Evolutionary conservation across 2,113 vertebrate genomes (phyloP).

Genomic region (Elephantulus edwardii): DNA sequence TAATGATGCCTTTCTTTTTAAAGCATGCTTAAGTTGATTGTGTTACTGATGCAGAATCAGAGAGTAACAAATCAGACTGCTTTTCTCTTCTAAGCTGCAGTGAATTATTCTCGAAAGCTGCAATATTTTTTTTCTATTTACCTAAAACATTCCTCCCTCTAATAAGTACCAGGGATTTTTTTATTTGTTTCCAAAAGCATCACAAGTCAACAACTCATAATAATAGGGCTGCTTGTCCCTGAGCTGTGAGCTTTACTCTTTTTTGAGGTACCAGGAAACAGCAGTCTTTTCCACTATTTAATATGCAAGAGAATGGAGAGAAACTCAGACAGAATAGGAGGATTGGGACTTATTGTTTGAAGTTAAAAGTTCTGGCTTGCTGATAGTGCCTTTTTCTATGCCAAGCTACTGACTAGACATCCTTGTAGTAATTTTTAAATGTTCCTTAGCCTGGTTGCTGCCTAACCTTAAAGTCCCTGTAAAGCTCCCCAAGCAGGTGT

Average conservation of each 20-base stretch:
- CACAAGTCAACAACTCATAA: background rate
- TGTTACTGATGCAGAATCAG: constrained; percentile 7
- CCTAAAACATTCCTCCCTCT: constrained; percentile 12
- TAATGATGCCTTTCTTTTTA: constrained; percentile 38
- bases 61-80: background rate
- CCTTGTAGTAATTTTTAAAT: background rate
- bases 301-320: background rate
- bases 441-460: background rate
- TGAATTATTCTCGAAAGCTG: constrained; percentile 56
- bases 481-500: constrained; percentile 39
- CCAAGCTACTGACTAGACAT: background rate
- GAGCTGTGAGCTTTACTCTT: background rate
- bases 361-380: background rate
- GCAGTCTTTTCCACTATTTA: background rate
- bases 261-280: background rate
- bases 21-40: constrained; percentile 49
- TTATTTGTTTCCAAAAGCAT: constrained; percentile 58
- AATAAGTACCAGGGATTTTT: constrained; percentile 31
- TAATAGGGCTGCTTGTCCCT: background rate
- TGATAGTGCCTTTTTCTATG: background rate
- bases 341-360: background rate
- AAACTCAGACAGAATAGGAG: background rate
- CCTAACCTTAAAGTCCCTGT: constrained; percentile 19
- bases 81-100: constrained; percentile 58
- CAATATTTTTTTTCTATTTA: background rate